These are phyloP conservation scores for Labeo calbasu DNA, from an alignment of 2,797 vertebrate species.

Conservation along the genomic window DNA sequence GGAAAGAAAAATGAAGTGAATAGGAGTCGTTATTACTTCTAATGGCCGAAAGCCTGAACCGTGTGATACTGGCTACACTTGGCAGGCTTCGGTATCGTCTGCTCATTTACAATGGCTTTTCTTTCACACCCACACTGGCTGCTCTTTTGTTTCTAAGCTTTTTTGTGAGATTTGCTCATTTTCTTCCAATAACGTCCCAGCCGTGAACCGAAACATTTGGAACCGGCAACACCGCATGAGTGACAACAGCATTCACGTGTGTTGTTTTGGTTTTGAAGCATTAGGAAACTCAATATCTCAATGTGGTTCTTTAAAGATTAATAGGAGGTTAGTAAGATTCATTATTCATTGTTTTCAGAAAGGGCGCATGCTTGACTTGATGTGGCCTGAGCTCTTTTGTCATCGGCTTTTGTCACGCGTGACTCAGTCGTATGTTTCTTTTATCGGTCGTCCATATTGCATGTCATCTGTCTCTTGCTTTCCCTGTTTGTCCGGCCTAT, in stretches of 20 bases:
- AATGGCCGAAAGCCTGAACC: slow-evolving; percentile 28
- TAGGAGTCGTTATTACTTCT: slow-evolving; percentile 37
- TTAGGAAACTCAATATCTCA: slow-evolving; percentile 78
- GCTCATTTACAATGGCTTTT: slow-evolving; percentile 14
- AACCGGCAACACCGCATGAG: slow-evolving; percentile 64
- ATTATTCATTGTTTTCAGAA: slow-evolving; percentile 80
- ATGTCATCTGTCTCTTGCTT: slow-evolving; percentile 22
- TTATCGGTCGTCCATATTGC: slow-evolving; percentile 48
- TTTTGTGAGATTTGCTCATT: neutral
- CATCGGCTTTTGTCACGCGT: slow-evolving; percentile 63
- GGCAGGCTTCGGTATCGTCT: slow-evolving; percentile 9
- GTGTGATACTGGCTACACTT: slow-evolving; percentile 39
- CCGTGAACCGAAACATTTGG: slow-evolving; percentile 52
- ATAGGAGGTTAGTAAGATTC: slow-evolving; percentile 81
- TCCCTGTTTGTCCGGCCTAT: slow-evolving; percentile 26
- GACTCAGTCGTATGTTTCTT: slow-evolving; percentile 59
- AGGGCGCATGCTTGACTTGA: slow-evolving; percentile 67
- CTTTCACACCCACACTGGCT: slow-evolving; percentile 13
- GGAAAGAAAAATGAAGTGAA: slow-evolving; percentile 46
- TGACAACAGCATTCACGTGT: slow-evolving; percentile 65
- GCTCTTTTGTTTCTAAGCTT: slow-evolving; percentile 4
- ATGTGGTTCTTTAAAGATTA: slow-evolving; percentile 79
- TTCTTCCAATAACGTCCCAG: neutral
- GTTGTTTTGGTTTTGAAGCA: slow-evolving; percentile 63
- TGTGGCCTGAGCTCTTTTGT: slow-evolving; percentile 60